phyloP scores from a whole-genome alignment of 2,888 invertebrate genomes.

The Campopleginae sp. region DNA sequence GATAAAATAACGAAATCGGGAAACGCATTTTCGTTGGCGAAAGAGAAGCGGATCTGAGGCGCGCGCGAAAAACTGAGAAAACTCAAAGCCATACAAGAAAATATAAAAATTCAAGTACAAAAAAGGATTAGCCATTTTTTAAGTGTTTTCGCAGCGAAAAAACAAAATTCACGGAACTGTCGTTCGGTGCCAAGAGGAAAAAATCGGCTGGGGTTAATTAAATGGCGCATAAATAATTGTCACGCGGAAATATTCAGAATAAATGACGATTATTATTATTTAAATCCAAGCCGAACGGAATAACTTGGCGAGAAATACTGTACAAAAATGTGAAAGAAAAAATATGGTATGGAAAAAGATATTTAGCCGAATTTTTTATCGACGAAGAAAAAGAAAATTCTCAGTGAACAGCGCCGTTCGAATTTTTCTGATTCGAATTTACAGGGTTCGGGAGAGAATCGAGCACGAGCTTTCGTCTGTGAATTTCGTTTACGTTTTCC shows the following conservation, averaged over 20 bases:
- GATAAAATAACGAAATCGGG: conserved; percentile 6
- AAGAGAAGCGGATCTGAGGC: not conserved
- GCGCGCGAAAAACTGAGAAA: not conserved
- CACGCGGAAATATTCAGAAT: not conserved
- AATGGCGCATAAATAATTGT: not conserved
- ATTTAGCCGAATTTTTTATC: not conserved
- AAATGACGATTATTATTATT: not conserved
- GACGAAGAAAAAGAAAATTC: not conserved
- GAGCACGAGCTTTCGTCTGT: conserved; percentile 79
- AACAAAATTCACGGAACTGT: not conserved
- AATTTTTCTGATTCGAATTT: conserved; percentile 2
- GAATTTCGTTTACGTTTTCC: conserved; percentile 74
- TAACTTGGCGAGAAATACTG: conserved; percentile 80
- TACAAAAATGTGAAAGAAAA: conserved; percentile 74
- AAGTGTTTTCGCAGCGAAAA: not conserved
- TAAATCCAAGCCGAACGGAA: conserved; percentile 70
- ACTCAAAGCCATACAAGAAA: not conserved
- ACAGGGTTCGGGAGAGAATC: conserved; percentile 72
- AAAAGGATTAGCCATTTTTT: not conserved
- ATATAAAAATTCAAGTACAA: not conserved
- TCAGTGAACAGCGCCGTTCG: conserved; percentile 4
- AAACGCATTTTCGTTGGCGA: not conserved
- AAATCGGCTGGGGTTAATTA: not conserved
- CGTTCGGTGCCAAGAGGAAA: not conserved
- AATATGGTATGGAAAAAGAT: conserved; percentile 30